Base-by-base conservation (phyloP, 2,113 vertebrate genomes). In the Carassius carassius region DNA sequence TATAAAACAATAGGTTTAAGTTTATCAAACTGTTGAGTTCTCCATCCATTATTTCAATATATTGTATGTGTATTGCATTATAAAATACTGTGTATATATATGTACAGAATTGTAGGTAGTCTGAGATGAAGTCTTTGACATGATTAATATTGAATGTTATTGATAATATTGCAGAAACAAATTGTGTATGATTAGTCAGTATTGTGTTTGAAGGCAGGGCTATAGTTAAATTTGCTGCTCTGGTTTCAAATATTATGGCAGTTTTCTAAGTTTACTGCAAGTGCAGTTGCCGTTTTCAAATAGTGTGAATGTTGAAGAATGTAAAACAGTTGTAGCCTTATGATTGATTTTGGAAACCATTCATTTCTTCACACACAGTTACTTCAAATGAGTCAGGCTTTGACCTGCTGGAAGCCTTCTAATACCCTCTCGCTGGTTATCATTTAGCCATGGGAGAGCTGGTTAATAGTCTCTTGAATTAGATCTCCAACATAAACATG, bases 381-480 rank as follows among this genome's bases (percentile, higher is more conserved):
- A 29, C 29, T 81, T 69, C 19, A 81, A 35, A 81, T 69, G 79
- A 69, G 51, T 51, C 79, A 35, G 67, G 49, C 65, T 16, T 56
- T 70, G 49, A 72, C 67, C 81, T 82, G 81, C 81, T 73, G 81
- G 81, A 82, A 51, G 63, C 67, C 81, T 23, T 72, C 81, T 74
- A 60, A 81, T 12, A 49, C 23, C 60, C 37, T 41, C 78, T 21
- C 4, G n/a, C 65, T 19, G 44, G 77, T 73, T 49, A 56, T 79
- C 65, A 72, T 85, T 80, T 74, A 85, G 84, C 77, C 65, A 81
- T 70, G 69, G 67, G 77, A 85, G 70, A 49, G 49, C 37, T 72
- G 70, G 37, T 14, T 73, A 80, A 85, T 44, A 74, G 41, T 80
- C 77, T 56, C 54, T 74, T 80, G 60, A 29, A 37, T 72, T 70